Percentiles rank a stretch among this genome's conserved stretches.
phyloP scores from a whole-genome alignment of 2,797 vertebrate species.

The Parauchenoglanis punctatus region DNA sequence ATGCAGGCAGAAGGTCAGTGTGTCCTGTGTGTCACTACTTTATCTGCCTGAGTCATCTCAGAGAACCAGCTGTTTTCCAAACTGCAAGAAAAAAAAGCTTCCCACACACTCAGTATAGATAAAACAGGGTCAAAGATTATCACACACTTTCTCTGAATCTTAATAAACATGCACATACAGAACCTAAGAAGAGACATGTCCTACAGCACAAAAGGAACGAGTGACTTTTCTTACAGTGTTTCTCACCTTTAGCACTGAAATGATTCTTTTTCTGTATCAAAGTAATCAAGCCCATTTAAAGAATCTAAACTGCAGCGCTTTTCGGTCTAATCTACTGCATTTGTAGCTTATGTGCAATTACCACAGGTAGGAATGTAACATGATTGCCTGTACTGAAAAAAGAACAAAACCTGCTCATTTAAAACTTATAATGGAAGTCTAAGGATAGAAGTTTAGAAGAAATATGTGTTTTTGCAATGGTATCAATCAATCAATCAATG shows the following conservation, averaged over 20 bases:
- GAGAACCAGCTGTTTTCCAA: constrained; percentile 67
- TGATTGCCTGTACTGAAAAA: not conserved
- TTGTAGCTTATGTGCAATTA: not conserved
- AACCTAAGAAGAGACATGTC: not conserved
- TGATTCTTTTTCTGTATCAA: constrained; percentile 34
- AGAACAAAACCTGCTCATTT: not conserved
- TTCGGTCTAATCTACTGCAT: not conserved
- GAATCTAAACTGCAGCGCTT: not conserved
- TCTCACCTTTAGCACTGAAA: constrained; percentile 43
- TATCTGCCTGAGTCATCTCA: constrained; percentile 68
- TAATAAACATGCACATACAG: constrained; percentile 38
- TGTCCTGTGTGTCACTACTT: constrained; percentile 59
- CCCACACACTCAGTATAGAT: constrained; percentile 45
- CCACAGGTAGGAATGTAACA: not conserved
- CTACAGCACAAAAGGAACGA: not conserved
- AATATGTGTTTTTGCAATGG: not conserved
- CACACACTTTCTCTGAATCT: constrained; percentile 32
- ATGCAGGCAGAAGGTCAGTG: constrained; percentile 58
- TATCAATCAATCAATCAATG: not conserved
- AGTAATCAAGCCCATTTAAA: constrained; percentile 4
- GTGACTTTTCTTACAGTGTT: constrained; percentile 4
- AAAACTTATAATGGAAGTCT: not conserved
- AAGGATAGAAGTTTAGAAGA: not conserved
- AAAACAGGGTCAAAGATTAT: constrained; percentile 46
- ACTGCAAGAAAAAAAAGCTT: constrained; percentile 73